A percentile compares a stretch with the other conserved stretches of the same genome.
Evolutionary conservation across 2,888 invertebrate genomes (phyloP).

Genomic region (Trachelus iudaicus): DNA sequence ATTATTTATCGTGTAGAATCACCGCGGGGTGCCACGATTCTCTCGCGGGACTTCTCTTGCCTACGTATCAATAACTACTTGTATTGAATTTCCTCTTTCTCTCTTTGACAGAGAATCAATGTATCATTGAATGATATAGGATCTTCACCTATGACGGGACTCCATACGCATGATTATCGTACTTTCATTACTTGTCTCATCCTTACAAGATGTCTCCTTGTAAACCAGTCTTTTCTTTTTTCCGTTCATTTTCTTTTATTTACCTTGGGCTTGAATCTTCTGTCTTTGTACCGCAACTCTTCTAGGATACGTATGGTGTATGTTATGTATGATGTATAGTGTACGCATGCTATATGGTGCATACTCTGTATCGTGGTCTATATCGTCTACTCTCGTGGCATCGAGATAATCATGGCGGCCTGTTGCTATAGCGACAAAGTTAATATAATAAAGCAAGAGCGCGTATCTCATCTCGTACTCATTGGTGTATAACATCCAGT

Average conservation of each 20-base stretch:
- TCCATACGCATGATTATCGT: not conserved
- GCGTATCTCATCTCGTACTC: slow-evolving; percentile 55
- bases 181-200: not conserved
- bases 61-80: not conserved
- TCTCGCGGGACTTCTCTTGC: not conserved
- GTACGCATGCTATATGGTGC: too few relatives aligned
- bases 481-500: slow-evolving; percentile 59
- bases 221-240: not conserved
- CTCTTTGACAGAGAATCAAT: not conserved
- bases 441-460: slow-evolving; percentile 51
- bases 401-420: not conserved
- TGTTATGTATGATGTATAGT: not conserved
- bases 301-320: not conserved
- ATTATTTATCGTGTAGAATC: slow-evolving; percentile 47
- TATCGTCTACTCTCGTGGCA: not conserved
- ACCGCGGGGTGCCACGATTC: not conserved
- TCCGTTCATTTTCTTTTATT: not conserved
- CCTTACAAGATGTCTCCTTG: not conserved
- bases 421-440: slow-evolving; percentile 39
- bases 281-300: not conserved
- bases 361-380: not conserved
- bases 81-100: not conserved
- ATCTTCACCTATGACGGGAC: not conserved
- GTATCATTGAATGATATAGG: not conserved
- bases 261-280: not conserved